Evolutionary conservation across 37 sponge, comb jelly and placozoan species (phyloP).

Genomic region (Theonella swinhoei): DNA sequence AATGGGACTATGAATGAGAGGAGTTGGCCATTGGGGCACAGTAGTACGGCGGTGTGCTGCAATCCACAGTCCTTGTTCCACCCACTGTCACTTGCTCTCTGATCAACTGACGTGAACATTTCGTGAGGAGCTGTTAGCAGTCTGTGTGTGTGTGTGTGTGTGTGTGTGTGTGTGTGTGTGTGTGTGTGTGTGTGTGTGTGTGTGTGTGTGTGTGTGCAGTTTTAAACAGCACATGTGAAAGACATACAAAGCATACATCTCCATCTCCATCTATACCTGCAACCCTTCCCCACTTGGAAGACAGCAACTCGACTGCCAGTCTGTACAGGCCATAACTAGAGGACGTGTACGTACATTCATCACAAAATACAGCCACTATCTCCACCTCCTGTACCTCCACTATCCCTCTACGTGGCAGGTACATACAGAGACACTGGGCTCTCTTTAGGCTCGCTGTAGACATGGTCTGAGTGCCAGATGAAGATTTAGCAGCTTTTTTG

Average conservation of each 20-base stretch:
- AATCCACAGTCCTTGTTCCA: not conserved
- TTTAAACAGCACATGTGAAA: no score
- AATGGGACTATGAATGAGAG: constrained; percentile 54
- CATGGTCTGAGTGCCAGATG: not conserved
- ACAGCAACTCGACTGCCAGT: constrained; percentile 67
- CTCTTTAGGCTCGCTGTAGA: not conserved
- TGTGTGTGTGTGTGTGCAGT: constrained; percentile 27
- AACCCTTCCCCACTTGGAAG: constrained; percentile 78
- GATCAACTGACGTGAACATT: constrained; percentile 2
- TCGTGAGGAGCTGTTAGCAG: constrained; percentile 59
- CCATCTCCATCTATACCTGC: constrained; percentile 35
- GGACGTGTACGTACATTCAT: not conserved
- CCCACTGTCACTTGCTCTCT: not conserved
- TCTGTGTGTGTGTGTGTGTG: constrained; percentile 42
- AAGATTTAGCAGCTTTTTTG: not conserved
- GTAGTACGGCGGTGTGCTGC: constrained; percentile 19
- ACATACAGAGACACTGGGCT: constrained; percentile 79
- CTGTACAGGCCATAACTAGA: constrained; percentile 84
- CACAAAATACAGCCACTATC: not conserved
- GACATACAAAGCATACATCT: not conserved
- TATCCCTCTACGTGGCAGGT: constrained; percentile 80
- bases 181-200: constrained; percentile 42
- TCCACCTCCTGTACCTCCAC: constrained; percentile 55
- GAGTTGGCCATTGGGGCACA: constrained; percentile 49
- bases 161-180: constrained; percentile 41